phyloP scores from a whole-genome alignment of 2,888 invertebrate species.

The Mimumesa dahlbomi region DNA sequence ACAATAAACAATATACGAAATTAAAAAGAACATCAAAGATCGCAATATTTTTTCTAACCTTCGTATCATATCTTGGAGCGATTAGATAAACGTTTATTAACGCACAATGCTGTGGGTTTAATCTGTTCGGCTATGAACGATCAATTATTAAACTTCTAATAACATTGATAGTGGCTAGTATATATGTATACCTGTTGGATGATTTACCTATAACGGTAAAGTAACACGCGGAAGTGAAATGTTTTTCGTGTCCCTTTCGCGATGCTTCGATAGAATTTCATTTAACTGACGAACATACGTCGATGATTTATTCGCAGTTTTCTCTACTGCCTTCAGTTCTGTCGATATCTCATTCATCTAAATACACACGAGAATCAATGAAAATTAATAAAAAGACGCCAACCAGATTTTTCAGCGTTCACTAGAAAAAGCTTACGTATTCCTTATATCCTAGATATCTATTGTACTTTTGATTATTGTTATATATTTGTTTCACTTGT shows the following conservation, averaged over 20 bases:
- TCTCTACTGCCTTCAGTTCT: constrained; percentile 78
- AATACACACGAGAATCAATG: constrained; percentile 6
- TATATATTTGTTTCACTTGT: constrained; percentile 80
- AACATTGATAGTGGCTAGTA: too few relatives aligned
- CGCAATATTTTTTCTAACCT: too few relatives aligned
- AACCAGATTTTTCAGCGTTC: neutral
- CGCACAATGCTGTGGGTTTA: too few relatives aligned
- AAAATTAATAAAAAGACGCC: constrained; percentile 5
- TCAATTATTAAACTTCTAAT: too few relatives aligned
- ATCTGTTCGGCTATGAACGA: too few relatives aligned
- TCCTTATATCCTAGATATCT: constrained; percentile 80
- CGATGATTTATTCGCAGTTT: constrained; percentile 76
- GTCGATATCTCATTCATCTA: constrained; percentile 80
- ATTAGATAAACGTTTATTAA: too few relatives aligned
- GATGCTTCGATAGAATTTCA: constrained; percentile 72
- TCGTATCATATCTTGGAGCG: too few relatives aligned
- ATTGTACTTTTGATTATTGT: constrained; percentile 80
- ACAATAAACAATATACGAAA: too few relatives aligned
- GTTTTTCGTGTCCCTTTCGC: constrained; percentile 68
- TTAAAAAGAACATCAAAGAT: too few relatives aligned
- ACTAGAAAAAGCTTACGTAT: constrained; percentile 76
- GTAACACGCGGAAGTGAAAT: constrained; percentile 44
- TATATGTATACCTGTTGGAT: too few relatives aligned
- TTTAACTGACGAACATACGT: constrained; percentile 75
- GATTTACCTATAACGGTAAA: constrained; percentile 27